Evolutionary conservation across 2,888 invertebrate species (phyloP), one percentile per base, ranked within the genome.

Genomic region (Ochropleura leucogaster): DNA sequence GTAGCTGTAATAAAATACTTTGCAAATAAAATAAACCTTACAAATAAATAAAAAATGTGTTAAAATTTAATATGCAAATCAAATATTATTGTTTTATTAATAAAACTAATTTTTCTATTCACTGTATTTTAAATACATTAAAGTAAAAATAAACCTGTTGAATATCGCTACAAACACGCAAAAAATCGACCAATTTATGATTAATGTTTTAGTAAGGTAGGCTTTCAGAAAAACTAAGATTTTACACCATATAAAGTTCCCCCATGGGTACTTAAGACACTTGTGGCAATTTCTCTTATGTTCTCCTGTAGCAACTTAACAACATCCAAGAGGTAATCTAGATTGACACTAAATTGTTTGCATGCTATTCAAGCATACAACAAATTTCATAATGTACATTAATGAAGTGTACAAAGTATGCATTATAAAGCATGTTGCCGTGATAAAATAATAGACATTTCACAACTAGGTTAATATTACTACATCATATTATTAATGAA

Each of bases 381-480:
- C 46, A 0, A 30, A 66, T 76, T 66, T 82, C 10, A 40, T 44
- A 82, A 63, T 53, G 30, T 30, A 20, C 18, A 57, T 30, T 69
- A 69, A 76, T 57, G 16, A 69, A 57, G 8, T 57, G 18, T 47
- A 42, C n/a, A 18, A 46, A 10, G 20, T 68, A 64, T 64, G 67
- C 46, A 63, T 81, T 55, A 71, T 82, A 71, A 64, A 82, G 49
- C 14, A 70, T 0, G 0, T 66, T 62, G 14, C 14, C 0, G 18
- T 46, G 60, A 76, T 67, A 77, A 80, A 64, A 76, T 67, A 77
- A 80, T 68, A 82, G 51, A n/a, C 6, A 3, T 77, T 82, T 42
- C 72, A 77, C 55, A 68, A 55, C 18, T 62, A 42, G 59, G 55
- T 65, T 60, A 68, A 63, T 49, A 59, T 65, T 60, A 68, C 67